Conservation (phyloP, 2,113 vertebrate genomes). For the Dissostichus mawsoni region DNA sequence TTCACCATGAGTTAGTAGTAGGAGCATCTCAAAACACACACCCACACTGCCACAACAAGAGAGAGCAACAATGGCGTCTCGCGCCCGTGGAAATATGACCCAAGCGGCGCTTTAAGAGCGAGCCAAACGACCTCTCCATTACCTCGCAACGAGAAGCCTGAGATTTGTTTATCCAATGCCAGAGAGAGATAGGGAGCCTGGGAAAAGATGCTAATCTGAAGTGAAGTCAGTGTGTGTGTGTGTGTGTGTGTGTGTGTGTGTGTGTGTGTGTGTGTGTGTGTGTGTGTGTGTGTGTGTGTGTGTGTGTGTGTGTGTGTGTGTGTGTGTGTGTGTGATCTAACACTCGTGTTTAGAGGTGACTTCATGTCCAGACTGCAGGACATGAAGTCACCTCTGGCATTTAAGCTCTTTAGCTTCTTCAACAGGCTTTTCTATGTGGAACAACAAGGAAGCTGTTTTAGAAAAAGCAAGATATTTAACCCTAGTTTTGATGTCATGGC, state of each 20-base stretch:
- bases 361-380: constrained; percentile 4
- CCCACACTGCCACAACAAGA: constrained; percentile 11
- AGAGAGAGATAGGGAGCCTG: constrained; percentile 10
- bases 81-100: constrained; percentile 41
- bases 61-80: constrained; percentile 27
- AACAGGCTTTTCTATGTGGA: background rate
- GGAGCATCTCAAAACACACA: constrained; percentile 21
- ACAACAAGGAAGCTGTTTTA: background rate
- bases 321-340: background rate
- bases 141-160: constrained; percentile 39
- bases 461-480: too few species aligned
- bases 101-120: background rate
- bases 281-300: background rate
- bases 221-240: constrained; percentile 6
- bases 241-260: background rate
- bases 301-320: too few species aligned
- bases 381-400: constrained; percentile 14
- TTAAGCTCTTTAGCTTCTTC: background rate
- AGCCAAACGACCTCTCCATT: constrained; percentile 40
- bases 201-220: constrained; percentile 38
- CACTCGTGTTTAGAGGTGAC: constrained; percentile 6
- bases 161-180: constrained; percentile 50
- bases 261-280: too few species aligned
- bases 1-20: constrained; percentile 4
- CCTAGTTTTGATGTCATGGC: too few species aligned